phyloP scores from a whole-genome alignment of 2,113 vertebrate genomes.

The Phyllostomus hastatus region DNA sequence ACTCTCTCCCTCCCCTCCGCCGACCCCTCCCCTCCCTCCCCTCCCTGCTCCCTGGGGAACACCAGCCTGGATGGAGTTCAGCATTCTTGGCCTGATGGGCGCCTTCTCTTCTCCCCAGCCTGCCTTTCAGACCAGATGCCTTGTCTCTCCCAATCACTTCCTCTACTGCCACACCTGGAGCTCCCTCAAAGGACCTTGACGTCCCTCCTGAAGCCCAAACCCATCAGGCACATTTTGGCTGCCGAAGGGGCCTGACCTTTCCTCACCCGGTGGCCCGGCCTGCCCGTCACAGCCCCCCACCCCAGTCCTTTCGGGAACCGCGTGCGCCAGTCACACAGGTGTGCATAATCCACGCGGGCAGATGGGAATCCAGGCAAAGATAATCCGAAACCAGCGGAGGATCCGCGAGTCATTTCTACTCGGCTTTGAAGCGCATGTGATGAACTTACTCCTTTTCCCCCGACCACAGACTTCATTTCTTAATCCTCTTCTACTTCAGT shows the following conservation, averaged over 20 bases:
- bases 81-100: neutral
- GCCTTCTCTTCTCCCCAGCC: neutral
- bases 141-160: neutral
- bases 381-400: neutral
- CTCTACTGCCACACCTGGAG: neutral
- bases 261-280: fast-evolving
- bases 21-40: too few relatives aligned
- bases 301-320: neutral
- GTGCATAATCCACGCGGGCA: neutral
- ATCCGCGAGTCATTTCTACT: neutral
- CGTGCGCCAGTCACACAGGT: fast-evolving
- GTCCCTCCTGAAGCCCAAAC: neutral
- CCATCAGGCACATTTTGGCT: neutral
- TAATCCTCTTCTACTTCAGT: constrained; percentile 34
- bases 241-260: neutral
- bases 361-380: neutral
- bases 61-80: neutral
- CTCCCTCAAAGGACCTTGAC: neutral
- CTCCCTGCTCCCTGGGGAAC: neutral
- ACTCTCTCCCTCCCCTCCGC: neutral
- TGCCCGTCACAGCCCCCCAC: neutral
- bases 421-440: neutral
- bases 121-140: neutral
- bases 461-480: neutral
- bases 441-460: neutral